Base-by-base conservation (phyloP, 2,113 vertebrate genomes). In the Ceuthmochares aereus region DNA sequence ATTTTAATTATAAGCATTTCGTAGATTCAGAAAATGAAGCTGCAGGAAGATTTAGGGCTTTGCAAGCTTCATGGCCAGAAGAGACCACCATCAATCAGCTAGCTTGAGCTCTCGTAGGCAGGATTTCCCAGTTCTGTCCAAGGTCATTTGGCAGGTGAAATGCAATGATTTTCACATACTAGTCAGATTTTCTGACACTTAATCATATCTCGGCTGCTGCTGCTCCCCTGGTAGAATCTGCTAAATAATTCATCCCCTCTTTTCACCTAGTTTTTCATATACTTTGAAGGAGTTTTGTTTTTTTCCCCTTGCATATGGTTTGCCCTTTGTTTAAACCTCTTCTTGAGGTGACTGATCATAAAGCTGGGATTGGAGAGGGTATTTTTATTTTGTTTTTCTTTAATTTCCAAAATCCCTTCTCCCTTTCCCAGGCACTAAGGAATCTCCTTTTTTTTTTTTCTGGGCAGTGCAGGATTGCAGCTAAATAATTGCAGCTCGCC, bases 191-290 rank as follows among this genome's bases (percentile, higher is more conserved):
- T 88, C 83, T 89, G 85, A 91, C 79, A 97, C 69, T 93, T 91
- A 85, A 95, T 94, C 90, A 88, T 32, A 32, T 85, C 67, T 95
- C 32, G 4, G 58, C 49, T 70, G 82, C 66, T 83, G 70, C 82
- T 83, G 52, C 72, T 95, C 72, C 82, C 79, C 27, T 92, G 42
- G 68, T 64, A 94, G 75, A 59, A 84, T 59, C 87, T 93, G 56
- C 78, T 95, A 90, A 94, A 94, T 93, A 95, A 96, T 90, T 92
- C 36, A 95, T 88, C 34, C 51, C 63, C 30, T 66, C 51, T 83
- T 89, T 87, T 67, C 54, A 94, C 27, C 23, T 83, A 67, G 32
- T 32, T 87, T 90, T 94, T 91, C 51, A 47, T 66, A 36, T 14
- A 40, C 18, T 74, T 87, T 37, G 59, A 70, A 59, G 14, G 43